Evolutionary conservation across 2,888 invertebrate species (phyloP).

Genomic region (Xanthorhoe designata): DNA sequence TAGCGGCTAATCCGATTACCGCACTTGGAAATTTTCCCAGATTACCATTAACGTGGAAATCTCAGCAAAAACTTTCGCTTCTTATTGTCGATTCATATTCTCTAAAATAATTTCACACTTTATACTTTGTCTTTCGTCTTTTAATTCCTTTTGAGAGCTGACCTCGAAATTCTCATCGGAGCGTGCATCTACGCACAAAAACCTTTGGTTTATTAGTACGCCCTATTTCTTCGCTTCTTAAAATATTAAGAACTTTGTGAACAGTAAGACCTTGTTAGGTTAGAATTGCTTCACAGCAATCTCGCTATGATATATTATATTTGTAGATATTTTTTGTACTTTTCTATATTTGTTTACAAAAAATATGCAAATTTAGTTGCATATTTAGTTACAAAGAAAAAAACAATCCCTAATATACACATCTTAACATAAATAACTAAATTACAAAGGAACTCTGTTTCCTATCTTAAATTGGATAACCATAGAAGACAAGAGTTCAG

Average conservation of each 20-base stretch:
- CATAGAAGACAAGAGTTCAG: too few species aligned
- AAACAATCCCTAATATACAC: too few species aligned
- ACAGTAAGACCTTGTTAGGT: background rate
- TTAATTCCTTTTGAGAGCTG: constrained; percentile 55
- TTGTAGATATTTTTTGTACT: background rate
- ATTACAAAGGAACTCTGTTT: too few species aligned
- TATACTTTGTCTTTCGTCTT: constrained; percentile 68
- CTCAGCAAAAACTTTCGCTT: constrained; percentile 67
- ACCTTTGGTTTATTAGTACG: background rate
- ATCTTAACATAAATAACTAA: too few species aligned
- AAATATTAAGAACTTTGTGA: background rate
- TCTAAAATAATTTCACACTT: constrained; percentile 74
- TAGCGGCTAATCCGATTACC: constrained; percentile 68
- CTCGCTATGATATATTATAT: background rate
- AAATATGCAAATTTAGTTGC: too few species aligned
- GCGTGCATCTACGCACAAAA: constrained; percentile 3
- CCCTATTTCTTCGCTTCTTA: background rate
- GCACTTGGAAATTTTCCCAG: constrained; percentile 64
- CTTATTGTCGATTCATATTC: constrained; percentile 71
- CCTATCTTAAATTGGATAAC: too few species aligned
- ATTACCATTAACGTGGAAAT: constrained; percentile 72
- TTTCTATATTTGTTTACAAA: background rate
- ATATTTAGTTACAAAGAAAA: too few species aligned
- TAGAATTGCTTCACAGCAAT: background rate
- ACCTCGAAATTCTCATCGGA: background rate